Base-by-base conservation (phyloP, 2,797 vertebrate genomes). In the Rhinogobio ventralis region DNA sequence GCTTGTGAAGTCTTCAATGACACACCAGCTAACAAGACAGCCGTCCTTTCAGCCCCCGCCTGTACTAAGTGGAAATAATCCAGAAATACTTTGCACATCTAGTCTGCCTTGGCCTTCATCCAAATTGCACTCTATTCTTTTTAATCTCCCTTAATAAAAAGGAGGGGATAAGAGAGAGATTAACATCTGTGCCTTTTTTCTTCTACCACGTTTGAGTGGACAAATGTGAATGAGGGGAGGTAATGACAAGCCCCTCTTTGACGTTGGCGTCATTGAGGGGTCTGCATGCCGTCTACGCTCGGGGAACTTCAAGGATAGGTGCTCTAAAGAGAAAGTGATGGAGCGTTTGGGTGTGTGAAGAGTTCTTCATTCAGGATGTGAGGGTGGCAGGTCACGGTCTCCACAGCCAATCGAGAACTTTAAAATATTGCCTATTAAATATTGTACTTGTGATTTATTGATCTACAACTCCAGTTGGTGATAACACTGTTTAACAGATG, bases 1-100 rank as follows among this genome's bases (percentile, higher is more conserved):
- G 93, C 93, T 94, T 93, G 93, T 93, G 93, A 95, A 94, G 93
- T 94, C 93, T 91, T 94, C 93, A 94, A 92, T 94, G 93, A 92
- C 93, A 94, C 92, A 92, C 92, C 87, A 93, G 91, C 94, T 94
- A 95, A 94, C 94, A 93, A 94, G 93, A 94, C 93, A 91, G 91
- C 91, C 82, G 88, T 92, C 94, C 92, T 95, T 94, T 94, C 91
- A 94, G 91, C 62, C 91, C 90, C 88, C 92, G 93, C 92, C 92
- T 93, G 89, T 89, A 87, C 94, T 91, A 92, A 93, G 91, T 95
- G 94, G 93, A 94, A 93, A 94, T 93, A 92, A 93, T 94, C 94
- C 93, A 95, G 93, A 93, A 93, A 94, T 94, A 92, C 93, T 93
- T 88, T 90, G 87, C 88, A 91, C 90, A 90, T 90, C 92, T 88